Evolutionary conservation across 2,797 vertebrate species (phyloP).

Genomic region (Crenichthys baileyi): DNA sequence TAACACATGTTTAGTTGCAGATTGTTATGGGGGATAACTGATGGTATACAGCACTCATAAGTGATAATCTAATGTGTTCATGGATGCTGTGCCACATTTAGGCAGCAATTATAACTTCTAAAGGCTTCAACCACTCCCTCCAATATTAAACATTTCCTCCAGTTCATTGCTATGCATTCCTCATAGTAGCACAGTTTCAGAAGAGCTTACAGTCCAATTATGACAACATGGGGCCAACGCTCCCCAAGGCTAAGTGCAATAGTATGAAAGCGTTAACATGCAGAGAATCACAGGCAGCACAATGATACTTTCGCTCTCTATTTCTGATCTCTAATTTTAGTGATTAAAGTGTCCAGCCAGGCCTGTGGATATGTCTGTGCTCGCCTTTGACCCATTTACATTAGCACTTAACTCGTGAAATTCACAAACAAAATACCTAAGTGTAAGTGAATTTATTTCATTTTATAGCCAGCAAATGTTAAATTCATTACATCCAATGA

Average conservation of each 20-base stretch:
- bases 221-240: constrained; percentile 17
- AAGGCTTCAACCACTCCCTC: not conserved
- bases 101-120: not conserved
- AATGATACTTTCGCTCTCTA: constrained; percentile 4
- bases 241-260: constrained; percentile 14
- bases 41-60: constrained; percentile 5
- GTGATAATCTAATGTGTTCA: not conserved
- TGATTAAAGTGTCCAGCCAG: constrained; percentile 7
- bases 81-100: not conserved
- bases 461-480: not conserved
- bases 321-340: constrained; percentile 19
- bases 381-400: not conserved
- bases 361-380: not conserved
- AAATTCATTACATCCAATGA: not conserved
- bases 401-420: not conserved
- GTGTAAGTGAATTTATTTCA: not conserved
- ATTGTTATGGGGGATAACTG: not conserved
- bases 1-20: not conserved
- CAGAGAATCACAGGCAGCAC: constrained; percentile 12
- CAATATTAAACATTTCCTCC: constrained; percentile 10
- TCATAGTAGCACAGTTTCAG: constrained; percentile 21
- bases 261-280: constrained; percentile 17
- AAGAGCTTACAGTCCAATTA: constrained; percentile 23
- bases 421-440: not conserved
- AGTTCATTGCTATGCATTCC: constrained; percentile 15